These are phyloP conservation scores for Dasyprocta punctata DNA, from an alignment of 2,113 vertebrate genomes.

Conservation along the genomic window DNA sequence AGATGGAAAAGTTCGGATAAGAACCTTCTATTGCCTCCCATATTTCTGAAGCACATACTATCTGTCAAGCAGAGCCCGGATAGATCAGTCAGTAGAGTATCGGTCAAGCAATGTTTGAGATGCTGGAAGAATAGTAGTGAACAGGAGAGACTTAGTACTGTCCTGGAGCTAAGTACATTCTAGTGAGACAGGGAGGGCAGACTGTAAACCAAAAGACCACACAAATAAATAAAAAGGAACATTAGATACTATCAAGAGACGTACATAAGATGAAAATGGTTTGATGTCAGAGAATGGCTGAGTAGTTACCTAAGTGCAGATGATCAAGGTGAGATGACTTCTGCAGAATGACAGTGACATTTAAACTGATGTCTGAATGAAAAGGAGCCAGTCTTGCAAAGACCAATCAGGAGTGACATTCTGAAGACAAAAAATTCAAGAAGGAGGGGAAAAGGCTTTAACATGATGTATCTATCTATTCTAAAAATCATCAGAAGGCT, in stretches of 20 bases:
- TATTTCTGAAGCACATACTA: background rate
- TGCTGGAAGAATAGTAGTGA: background rate
- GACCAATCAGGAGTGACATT: background rate
- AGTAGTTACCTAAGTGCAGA: background rate
- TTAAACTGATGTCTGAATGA: background rate
- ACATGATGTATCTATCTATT: background rate
- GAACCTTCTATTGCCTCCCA: background rate
- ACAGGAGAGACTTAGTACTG: background rate
- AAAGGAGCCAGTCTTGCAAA: background rate
- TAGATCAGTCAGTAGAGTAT: background rate
- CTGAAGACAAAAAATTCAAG: slow-evolving; percentile 5
- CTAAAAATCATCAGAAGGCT: background rate
- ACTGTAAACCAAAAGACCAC: background rate
- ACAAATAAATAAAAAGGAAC: background rate
- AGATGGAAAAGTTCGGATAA: background rate
- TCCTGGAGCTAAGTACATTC: background rate
- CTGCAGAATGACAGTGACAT: background rate
- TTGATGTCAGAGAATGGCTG: background rate
- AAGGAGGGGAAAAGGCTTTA: background rate
- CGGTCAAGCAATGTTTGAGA: background rate
- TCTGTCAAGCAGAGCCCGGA: background rate
- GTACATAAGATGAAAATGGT: background rate
- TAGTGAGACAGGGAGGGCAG: background rate
- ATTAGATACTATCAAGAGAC: background rate
- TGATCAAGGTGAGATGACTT: background rate